A percentile compares a stretch with the other conserved stretches of the same genome.
Conservation (phyloP, 2,888 invertebrate species). For the Kuschelorhynchus macadamiae region DNA sequence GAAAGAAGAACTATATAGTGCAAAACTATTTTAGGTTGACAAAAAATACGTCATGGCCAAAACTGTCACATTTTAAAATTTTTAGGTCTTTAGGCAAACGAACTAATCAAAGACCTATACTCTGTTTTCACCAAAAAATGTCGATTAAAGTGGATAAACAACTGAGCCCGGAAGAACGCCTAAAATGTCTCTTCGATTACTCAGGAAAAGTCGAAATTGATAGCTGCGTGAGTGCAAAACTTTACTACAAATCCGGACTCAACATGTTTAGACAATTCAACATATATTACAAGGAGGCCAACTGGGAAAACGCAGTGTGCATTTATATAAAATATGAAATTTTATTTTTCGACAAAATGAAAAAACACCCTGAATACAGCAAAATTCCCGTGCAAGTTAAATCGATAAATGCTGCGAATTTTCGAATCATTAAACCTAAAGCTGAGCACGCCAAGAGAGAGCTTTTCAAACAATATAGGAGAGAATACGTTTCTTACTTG, state of each 20-base stretch:
- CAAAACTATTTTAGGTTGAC: too few species aligned
- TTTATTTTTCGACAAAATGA: slow-evolving; percentile 42
- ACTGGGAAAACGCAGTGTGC: slow-evolving; percentile 41
- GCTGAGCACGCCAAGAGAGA: slow-evolving; percentile 23
- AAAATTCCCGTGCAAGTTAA: slow-evolving; percentile 32
- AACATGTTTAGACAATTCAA: slow-evolving; percentile 46
- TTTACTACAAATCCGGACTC: slow-evolving; percentile 44
- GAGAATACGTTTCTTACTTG: slow-evolving; percentile 18
- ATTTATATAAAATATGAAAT: slow-evolving; percentile 34
- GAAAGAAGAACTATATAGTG: too few species aligned
- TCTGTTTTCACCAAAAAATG: neutral
- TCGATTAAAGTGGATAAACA: slow-evolving; percentile 3
- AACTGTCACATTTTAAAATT: slow-evolving; percentile 6
- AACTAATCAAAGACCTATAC: too few species aligned
- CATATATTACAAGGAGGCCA: slow-evolving; percentile 22
- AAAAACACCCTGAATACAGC: slow-evolving; percentile 34
- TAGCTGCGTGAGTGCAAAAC: slow-evolving; percentile 23
- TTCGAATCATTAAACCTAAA: slow-evolving; percentile 35
- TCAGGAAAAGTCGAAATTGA: slow-evolving; percentile 30
- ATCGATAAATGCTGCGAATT: slow-evolving; percentile 35
- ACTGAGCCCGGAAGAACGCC: slow-evolving; percentile 30
- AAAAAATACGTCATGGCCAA: neutral
- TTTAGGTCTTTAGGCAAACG: neutral
- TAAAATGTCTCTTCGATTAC: slow-evolving; percentile 20
- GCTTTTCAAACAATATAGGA: slow-evolving; percentile 31